A percentile compares a stretch with the other conserved stretches of the same genome.
These are phyloP conservation scores for Marronus borbonicus DNA, from an alignment of 2,888 invertebrate species.

Conservation along the genomic window DNA sequence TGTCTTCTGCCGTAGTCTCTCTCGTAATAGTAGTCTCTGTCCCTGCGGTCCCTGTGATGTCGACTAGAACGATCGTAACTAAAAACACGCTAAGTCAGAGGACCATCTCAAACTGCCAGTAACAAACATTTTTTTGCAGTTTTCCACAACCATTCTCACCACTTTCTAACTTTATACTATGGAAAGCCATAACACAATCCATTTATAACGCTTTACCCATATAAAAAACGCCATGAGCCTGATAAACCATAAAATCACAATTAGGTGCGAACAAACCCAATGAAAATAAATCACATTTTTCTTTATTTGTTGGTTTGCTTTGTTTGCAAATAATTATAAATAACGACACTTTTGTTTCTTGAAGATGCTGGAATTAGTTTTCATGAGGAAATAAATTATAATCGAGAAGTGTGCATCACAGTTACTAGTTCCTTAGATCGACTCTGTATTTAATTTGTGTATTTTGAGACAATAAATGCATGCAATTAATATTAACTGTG, in stretches of 20 bases:
- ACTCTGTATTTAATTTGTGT: too few relatives aligned
- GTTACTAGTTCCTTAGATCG: too few relatives aligned
- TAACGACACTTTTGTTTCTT: background rate
- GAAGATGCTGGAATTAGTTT: constrained; percentile 3
- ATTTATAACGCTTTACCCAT: constrained; percentile 69
- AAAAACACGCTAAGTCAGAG: constrained; percentile 65
- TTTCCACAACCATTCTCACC: constrained; percentile 60
- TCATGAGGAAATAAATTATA: constrained; percentile 19
- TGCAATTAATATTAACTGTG: too few relatives aligned
- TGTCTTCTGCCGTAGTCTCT: constrained; percentile 64
- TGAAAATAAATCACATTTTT: constrained; percentile 37
- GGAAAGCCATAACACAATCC: constrained; percentile 66
- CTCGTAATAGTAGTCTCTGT: constrained; percentile 66
- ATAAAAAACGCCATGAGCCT: constrained; percentile 71
- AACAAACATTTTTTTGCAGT: constrained; percentile 53
- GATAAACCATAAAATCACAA: constrained; percentile 71
- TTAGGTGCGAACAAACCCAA: constrained; percentile 57
- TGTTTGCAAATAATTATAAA: constrained; percentile 8
- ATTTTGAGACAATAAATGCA: too few relatives aligned
- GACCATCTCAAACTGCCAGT: constrained; percentile 57
- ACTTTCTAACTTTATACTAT: constrained; percentile 61
- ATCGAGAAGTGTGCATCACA: background rate
- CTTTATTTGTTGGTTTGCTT: constrained; percentile 13
- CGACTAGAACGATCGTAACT: constrained; percentile 64
- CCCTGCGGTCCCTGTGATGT: constrained; percentile 62